Evolutionary conservation across 2,888 invertebrate genomes (phyloP).

Genomic region (Mimachlamys varia): DNA sequence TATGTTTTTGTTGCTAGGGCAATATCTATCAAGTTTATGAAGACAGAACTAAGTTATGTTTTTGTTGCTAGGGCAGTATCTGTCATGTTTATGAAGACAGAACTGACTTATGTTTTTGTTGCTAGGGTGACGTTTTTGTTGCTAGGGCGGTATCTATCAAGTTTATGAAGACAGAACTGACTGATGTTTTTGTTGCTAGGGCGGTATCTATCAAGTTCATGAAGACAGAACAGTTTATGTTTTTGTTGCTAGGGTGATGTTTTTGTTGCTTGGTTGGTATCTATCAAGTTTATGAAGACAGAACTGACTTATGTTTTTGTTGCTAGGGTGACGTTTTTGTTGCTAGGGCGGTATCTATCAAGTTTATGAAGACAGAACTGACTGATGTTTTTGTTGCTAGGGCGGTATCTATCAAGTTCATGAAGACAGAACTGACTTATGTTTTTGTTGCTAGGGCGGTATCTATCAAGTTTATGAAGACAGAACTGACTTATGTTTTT

Average conservation of each 20-base stretch:
- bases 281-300: no score
- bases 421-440: no score
- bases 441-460: constrained; percentile 88
- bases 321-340: constrained; percentile 87
- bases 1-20: constrained; percentile 90
- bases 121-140: constrained; percentile 87
- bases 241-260: no score
- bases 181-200: constrained; percentile 82
- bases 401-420: constrained; percentile 95
- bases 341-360: constrained; percentile 92
- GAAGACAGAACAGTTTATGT: no score
- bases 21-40: constrained; percentile 88
- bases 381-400: constrained; percentile 81
- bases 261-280: constrained; percentile 90
- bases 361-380: no score
- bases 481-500: background rate
- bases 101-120: constrained; percentile 53
- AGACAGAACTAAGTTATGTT: no score
- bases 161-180: no score
- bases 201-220: constrained; percentile 92
- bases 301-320: constrained; percentile 28
- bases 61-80: constrained; percentile 91
- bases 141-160: constrained; percentile 93
- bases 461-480: no score
- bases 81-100: no score